Conservation (phyloP, 2,888 invertebrate genomes). For the Bellardia bayeri region DNA sequence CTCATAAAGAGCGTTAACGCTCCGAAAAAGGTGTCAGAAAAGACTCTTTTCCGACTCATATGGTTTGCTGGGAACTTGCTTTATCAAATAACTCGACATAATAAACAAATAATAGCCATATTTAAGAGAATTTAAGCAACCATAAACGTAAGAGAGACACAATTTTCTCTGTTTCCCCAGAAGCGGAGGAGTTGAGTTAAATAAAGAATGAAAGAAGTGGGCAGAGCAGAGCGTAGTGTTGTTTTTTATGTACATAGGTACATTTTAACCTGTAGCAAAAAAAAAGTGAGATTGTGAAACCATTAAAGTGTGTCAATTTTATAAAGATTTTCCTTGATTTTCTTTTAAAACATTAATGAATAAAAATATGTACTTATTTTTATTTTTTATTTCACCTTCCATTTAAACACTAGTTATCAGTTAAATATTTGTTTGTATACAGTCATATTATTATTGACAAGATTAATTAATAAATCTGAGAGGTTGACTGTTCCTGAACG, state of each 20-base stretch:
- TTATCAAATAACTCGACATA: neutral
- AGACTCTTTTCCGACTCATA: too few species aligned
- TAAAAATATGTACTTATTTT: neutral
- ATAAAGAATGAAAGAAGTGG: constrained; percentile 30
- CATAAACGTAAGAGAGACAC: neutral
- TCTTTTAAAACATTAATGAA: neutral
- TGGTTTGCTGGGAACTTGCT: too few species aligned
- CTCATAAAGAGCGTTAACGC: too few species aligned
- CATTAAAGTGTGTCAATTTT: constrained; percentile 65
- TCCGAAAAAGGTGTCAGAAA: too few species aligned
- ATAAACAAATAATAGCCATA: neutral
- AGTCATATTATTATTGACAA: constrained; percentile 34
- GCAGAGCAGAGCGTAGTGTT: constrained; percentile 18
- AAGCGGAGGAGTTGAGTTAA: constrained; percentile 46
- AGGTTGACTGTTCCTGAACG: constrained; percentile 12
- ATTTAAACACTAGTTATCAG: constrained; percentile 31
- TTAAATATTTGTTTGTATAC: constrained; percentile 31
- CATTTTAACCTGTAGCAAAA: constrained; percentile 51
- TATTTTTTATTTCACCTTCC: constrained; percentile 35
- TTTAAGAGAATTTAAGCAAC: constrained; percentile 30
- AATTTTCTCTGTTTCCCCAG: constrained; percentile 8
- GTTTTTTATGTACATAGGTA: neutral
- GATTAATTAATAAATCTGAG: constrained; percentile 25
- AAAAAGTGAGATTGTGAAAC: constrained; percentile 58
- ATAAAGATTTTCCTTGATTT: constrained; percentile 49